Conservation (phyloP, 2,113 vertebrate species). For the Callipepla squamata region DNA sequence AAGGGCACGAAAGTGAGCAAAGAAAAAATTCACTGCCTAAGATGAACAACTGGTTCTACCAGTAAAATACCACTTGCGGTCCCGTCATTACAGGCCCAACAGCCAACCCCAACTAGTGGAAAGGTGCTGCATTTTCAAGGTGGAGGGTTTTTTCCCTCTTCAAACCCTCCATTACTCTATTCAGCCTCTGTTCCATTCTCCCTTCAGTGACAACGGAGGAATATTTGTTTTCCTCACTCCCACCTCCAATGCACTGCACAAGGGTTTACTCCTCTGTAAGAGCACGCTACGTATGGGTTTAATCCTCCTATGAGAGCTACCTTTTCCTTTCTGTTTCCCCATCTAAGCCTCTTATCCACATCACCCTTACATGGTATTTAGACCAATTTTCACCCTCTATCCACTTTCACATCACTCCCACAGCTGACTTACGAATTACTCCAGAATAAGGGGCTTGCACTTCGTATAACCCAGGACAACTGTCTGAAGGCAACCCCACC, state of each 20-base stretch:
- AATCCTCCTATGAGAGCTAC: neutral
- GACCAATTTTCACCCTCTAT: neutral
- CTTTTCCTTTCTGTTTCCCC: neutral
- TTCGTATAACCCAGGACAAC: neutral
- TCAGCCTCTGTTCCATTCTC: neutral
- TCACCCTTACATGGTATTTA: neutral
- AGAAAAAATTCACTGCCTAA: neutral
- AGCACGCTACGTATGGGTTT: neutral
- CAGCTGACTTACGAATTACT: neutral
- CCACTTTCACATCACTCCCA: neutral
- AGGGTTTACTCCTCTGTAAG: neutral
- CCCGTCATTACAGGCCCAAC: slow-evolving; percentile 13
- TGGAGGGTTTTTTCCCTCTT: rapidly evolving
- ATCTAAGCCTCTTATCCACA: neutral
- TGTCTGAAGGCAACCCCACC: neutral
- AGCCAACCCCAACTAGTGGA: slow-evolving; percentile 2
- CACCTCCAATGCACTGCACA: neutral
- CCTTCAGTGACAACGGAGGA: neutral
- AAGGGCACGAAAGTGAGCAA: neutral
- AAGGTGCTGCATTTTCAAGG: slow-evolving; percentile 10
- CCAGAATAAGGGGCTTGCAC: neutral
- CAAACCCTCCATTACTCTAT: neutral
- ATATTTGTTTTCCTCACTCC: neutral
- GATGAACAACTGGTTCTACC: slow-evolving; percentile 58
- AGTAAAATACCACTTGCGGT: slow-evolving; percentile 19